Percentiles rank a stretch among this genome's conserved stretches.
phyloP scores from a whole-genome alignment of 1,140 invertebrate genomes.

The Latrodectus geometricus region DNA sequence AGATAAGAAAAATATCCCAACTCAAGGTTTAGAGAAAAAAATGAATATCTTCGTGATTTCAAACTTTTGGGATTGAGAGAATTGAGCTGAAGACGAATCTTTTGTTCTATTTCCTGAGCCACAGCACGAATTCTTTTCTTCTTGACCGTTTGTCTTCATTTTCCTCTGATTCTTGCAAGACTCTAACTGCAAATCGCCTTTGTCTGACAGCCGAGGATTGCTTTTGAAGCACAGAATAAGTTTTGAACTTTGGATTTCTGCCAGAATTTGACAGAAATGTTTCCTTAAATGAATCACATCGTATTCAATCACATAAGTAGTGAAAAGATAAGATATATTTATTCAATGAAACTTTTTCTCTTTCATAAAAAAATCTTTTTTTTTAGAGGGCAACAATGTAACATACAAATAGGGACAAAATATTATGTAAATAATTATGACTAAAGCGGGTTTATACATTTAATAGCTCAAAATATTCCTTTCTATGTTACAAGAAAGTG shows the following conservation, averaged over 20 bases:
- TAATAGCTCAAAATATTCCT: too few relatives aligned
- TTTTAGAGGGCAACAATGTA: too few relatives aligned
- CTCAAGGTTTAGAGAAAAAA: neutral
- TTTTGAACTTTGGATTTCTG: neutral
- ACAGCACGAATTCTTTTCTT: neutral
- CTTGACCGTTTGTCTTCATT: neutral
- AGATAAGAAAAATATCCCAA: neutral
- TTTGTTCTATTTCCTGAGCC: neutral
- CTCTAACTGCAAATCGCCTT: neutral
- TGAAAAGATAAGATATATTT: too few relatives aligned
- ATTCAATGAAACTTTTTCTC: neutral
- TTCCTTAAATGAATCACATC: neutral
- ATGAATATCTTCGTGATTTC: slow-evolving; percentile 1
- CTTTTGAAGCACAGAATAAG: too few relatives aligned
- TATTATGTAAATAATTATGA: too few relatives aligned
- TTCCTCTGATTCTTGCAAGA: neutral
- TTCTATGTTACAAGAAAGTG: too few relatives aligned
- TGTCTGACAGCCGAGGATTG: too few relatives aligned
- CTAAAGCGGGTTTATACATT: too few relatives aligned
- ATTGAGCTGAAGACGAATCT: neutral
- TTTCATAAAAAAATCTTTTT: neutral
- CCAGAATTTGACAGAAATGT: neutral
- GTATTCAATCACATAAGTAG: too few relatives aligned
- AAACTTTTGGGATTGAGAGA: neutral
- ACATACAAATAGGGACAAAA: too few relatives aligned